These are phyloP conservation scores for Coenobita brevimanus DNA, from an alignment of 1,140 invertebrate species.

Conservation along the genomic window DNA sequence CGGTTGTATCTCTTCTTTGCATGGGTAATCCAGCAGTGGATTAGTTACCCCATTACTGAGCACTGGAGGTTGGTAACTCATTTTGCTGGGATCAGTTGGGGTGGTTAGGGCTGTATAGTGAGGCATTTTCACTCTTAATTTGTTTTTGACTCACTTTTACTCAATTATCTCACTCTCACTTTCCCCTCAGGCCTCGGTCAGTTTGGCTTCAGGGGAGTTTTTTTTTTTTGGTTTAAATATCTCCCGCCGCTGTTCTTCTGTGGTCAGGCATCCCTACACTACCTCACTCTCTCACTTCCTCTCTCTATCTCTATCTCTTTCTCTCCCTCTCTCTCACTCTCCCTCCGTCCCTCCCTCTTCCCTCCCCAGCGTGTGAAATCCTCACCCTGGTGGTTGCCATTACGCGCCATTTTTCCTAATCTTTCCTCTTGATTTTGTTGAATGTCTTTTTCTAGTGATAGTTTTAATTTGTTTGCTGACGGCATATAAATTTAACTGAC, in stretches of 20 bases:
- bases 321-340: constrained; percentile 17
- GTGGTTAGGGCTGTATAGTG: constrained; percentile 29
- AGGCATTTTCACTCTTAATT: neutral
- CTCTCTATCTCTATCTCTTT: constrained; percentile 16
- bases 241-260: constrained; percentile 34
- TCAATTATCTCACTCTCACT: neutral
- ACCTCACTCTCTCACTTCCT: constrained; percentile 16
- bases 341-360: neutral
- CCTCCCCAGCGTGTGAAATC: constrained; percentile 26
- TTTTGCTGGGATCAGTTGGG: neutral
- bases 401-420: neutral
- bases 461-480: too few species aligned
- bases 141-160: neutral
- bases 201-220: neutral
- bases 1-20: constrained; percentile 30
- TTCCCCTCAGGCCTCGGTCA: neutral
- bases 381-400: constrained; percentile 13
- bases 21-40: constrained; percentile 11
- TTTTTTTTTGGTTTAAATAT: constrained; percentile 16
- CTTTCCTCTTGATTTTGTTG: too few species aligned
- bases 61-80: constrained; percentile 20
- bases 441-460: too few species aligned
- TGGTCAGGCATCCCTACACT: constrained; percentile 31
- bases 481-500: too few species aligned
- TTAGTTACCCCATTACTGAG: constrained; percentile 24